phyloP scores from a whole-genome alignment of 2,797 vertebrate species.

The Pipistrellus pygmaeus region DNA sequence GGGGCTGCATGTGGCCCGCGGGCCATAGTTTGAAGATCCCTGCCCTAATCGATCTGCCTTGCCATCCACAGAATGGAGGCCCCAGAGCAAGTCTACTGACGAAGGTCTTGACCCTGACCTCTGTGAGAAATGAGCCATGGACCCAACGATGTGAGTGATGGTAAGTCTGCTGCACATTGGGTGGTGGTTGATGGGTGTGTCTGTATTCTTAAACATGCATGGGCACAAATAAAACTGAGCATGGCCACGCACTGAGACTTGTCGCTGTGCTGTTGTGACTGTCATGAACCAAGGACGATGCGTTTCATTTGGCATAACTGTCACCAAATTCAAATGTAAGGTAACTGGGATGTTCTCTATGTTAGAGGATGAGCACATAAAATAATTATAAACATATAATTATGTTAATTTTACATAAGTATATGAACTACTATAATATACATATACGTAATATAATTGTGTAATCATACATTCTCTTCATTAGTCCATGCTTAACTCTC shows the following conservation, averaged over 20 bases:
- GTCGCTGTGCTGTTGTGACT: neutral
- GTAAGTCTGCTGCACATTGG: neutral
- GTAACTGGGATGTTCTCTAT: neutral
- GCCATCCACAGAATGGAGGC: slow-evolving; percentile 18
- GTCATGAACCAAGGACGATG: neutral
- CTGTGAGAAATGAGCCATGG: neutral
- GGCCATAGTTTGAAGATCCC: no score
- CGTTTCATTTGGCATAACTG: neutral
- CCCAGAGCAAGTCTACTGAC: neutral
- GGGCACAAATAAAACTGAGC: neutral
- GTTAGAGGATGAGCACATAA: neutral
- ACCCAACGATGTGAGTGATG: neutral
- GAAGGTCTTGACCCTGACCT: neutral
- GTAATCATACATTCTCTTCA: neutral
- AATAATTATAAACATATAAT: neutral
- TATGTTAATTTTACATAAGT: neutral
- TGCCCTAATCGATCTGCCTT: neutral
- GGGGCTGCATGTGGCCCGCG: no score
- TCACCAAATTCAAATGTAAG: neutral
- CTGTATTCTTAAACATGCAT: neutral
- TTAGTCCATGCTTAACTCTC: no score
- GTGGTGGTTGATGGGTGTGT: neutral
- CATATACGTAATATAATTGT: neutral
- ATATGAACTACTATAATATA: neutral
- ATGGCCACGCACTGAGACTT: neutral